These are phyloP conservation scores for Epinephelus cyanopodus DNA, from an alignment of 2,113 vertebrate species.

Conservation along the genomic window DNA sequence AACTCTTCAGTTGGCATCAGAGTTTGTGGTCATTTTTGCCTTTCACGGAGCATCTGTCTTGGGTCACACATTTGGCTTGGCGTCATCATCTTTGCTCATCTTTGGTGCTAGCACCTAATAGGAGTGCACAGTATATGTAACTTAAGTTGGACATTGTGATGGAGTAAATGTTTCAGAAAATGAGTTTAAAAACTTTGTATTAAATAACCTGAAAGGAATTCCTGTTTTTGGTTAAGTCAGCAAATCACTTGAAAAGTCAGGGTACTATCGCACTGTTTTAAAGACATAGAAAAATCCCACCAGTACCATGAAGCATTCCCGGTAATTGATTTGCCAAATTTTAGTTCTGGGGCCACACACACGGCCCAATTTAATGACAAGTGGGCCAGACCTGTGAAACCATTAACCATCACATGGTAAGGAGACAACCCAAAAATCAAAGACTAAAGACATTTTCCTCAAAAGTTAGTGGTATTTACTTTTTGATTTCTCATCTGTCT, in stretches of 20 bases:
- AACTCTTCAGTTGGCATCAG: neutral
- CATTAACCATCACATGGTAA: no score
- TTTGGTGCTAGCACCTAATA: neutral
- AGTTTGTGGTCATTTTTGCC: constrained; percentile 2
- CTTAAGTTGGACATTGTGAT: neutral
- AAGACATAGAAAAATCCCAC: neutral
- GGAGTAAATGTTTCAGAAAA: neutral
- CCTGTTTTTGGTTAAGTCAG: neutral
- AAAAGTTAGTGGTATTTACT: no score
- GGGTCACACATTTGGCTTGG: constrained; percentile 4
- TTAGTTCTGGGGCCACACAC: no score
- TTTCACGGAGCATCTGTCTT: constrained; percentile 2
- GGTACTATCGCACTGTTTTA: no score
- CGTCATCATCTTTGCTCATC: constrained; percentile 2
- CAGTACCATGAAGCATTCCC: neutral
- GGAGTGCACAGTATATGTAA: neutral
- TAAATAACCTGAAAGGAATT: neutral
- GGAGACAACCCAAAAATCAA: no score
- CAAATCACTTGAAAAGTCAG: no score
- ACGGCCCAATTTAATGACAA: no score
- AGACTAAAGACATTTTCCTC: no score
- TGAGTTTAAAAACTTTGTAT: neutral
- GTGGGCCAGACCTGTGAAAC: no score
- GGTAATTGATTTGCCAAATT: neutral
- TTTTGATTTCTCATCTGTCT: neutral